Evolutionary conservation across 2,888 invertebrate species (phyloP).

Genomic region (Hyposoter dolosus): DNA sequence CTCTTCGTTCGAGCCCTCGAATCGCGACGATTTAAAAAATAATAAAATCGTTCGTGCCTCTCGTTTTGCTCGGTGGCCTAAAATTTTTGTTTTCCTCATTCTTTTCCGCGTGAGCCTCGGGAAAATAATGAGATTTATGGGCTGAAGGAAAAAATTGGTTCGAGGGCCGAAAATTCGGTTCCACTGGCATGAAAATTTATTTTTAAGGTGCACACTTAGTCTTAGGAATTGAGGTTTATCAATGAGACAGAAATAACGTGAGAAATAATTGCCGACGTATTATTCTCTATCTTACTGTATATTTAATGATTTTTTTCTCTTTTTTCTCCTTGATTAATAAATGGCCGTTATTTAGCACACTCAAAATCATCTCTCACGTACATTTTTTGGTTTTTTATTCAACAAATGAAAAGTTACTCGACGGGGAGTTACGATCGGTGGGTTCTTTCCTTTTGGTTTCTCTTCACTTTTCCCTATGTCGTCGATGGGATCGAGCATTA

Average conservation of each 20-base stretch:
- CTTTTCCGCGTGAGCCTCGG: not conserved
- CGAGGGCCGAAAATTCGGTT: conserved; percentile 20
- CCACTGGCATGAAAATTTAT: conserved; percentile 55
- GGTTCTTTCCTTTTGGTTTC: conserved; percentile 24
- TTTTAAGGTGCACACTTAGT: conserved; percentile 55
- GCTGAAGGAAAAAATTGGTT: conserved; percentile 4
- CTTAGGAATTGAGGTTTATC: conserved; percentile 46
- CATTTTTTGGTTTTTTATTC: conserved; percentile 62
- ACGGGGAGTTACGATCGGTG: conserved; percentile 72
- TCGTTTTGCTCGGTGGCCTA: conserved; percentile 59
- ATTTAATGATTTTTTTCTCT: conserved; percentile 57
- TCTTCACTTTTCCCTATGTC: not conserved
- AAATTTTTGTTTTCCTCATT: conserved; percentile 23
- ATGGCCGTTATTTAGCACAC: conserved; percentile 73
- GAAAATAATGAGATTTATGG: conserved; percentile 9
- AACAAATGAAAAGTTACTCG: conserved; percentile 77
- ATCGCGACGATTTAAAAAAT: not conserved
- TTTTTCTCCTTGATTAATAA: conserved; percentile 75
- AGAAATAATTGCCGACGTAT: conserved; percentile 67
- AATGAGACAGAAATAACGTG: conserved; percentile 46
- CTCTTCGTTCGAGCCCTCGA: conserved; percentile 1
- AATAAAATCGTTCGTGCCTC: conserved; percentile 45
- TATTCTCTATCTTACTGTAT: conserved; percentile 70
- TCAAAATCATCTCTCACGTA: conserved; percentile 61
- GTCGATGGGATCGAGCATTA: conserved; percentile 71